These are phyloP conservation scores for Mustelus asterias DNA, from an alignment of 2,113 vertebrate species.

Conservation along the genomic window DNA sequence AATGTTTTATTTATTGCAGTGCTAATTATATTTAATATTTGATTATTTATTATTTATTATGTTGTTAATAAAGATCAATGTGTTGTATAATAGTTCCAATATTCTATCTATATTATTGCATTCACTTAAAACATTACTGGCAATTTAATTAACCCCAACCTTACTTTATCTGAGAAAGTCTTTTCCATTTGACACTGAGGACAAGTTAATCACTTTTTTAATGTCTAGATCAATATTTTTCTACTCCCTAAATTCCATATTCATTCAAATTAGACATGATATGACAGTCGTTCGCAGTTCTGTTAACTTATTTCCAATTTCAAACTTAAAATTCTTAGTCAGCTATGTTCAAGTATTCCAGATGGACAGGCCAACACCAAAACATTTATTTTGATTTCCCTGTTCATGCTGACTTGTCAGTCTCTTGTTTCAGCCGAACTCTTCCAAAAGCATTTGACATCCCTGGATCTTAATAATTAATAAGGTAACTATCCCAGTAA, in stretches of 20 bases:
- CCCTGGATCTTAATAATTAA: neutral
- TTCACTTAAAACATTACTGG: neutral
- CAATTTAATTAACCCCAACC: neutral
- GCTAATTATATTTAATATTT: slow-evolving; percentile 1
- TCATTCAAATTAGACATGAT: neutral
- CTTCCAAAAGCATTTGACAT: neutral
- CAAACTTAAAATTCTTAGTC: neutral
- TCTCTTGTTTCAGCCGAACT: neutral
- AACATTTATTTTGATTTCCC: neutral
- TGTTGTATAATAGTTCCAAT: neutral
- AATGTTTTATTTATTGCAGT: neutral
- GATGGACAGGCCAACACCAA: neutral
- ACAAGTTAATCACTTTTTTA: neutral
- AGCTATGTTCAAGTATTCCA: neutral
- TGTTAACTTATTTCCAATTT: neutral
- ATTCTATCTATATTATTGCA: neutral
- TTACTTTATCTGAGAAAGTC: neutral
- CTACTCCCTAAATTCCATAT: slow-evolving; percentile 5
- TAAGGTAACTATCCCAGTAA: neutral
- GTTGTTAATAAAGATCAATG: neutral
- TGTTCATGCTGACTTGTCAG: neutral
- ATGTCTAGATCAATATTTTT: slow-evolving; percentile 18
- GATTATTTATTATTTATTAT: neutral
- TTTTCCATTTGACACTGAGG: neutral
- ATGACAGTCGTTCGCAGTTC: neutral